Percentiles rank a stretch among this genome's conserved stretches.
phyloP scores from a whole-genome alignment of 2,113 vertebrate genomes.

The Circaetus gallicus region DNA sequence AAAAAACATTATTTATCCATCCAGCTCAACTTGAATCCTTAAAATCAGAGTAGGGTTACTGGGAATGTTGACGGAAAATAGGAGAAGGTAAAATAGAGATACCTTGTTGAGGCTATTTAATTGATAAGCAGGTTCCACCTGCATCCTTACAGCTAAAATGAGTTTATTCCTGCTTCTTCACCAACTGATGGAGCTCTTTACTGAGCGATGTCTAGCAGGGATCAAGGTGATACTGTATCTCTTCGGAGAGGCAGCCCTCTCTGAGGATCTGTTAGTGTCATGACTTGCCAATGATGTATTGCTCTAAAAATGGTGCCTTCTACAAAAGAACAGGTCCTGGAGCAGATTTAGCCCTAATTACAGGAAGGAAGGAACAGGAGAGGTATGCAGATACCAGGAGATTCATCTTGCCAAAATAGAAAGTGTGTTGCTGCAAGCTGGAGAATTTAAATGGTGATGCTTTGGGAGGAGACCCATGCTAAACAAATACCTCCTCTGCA shows the following conservation, averaged over 20 bases:
- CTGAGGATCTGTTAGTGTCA: conserved; percentile 51
- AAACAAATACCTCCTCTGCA: conserved; percentile 5
- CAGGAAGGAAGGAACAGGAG: conserved; percentile 51
- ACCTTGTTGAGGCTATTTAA: neutral
- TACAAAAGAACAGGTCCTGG: conserved; percentile 65
- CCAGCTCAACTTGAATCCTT: neutral
- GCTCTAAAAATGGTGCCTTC: conserved; percentile 60
- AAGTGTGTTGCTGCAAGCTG: conserved; percentile 30
- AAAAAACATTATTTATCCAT: neutral
- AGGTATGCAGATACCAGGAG: conserved; percentile 57
- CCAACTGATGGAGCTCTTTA: conserved; percentile 50
- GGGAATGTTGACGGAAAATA: neutral
- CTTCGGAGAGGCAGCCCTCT: neutral
- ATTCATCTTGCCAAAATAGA: conserved; percentile 57
- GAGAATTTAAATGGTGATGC: conserved; percentile 17
- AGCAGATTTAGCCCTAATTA: conserved; percentile 72
- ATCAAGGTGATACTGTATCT: conserved; percentile 13
- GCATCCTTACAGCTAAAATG: neutral
- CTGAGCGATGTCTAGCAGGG: neutral
- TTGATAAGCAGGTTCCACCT: neutral
- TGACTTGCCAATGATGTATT: conserved; percentile 70
- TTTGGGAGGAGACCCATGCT: conserved; percentile 6
- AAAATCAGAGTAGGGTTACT: neutral
- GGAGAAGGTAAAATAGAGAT: neutral
- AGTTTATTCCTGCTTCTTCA: neutral